Conservation (phyloP, 2,888 invertebrate genomes). For the Masnerella sp. region DNA sequence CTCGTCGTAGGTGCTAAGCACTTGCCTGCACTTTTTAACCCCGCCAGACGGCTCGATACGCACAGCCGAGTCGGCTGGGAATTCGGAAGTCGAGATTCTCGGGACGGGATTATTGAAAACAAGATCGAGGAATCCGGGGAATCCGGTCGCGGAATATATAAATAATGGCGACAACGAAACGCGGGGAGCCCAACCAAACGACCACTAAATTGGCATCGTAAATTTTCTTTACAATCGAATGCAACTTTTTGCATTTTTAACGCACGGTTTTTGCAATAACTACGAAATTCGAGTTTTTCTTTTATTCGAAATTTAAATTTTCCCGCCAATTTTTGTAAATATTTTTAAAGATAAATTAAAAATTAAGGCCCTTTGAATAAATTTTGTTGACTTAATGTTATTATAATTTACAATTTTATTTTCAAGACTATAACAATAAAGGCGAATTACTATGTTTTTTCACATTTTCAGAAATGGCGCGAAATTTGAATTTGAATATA, state of each 20-base stretch:
- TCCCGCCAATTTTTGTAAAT: no score
- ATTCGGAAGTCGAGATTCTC: slow-evolving; percentile 44
- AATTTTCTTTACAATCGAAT: slow-evolving; percentile 1
- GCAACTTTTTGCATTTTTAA: background rate
- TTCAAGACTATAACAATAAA: no score
- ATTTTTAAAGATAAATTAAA: no score
- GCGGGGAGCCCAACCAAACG: background rate
- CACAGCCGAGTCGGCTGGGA: slow-evolving; percentile 20
- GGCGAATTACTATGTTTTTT: no score
- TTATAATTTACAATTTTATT: no score
- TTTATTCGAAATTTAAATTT: no score
- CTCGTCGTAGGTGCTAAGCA: slow-evolving; percentile 44
- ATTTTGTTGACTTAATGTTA: no score
- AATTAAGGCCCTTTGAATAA: no score
- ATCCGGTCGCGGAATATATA: slow-evolving; percentile 36
- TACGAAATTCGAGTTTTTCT: no score
- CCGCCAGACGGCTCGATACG: slow-evolving; percentile 38
- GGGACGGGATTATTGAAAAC: slow-evolving; percentile 34
- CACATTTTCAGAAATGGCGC: no score
- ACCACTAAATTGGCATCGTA: slow-evolving; percentile 2
- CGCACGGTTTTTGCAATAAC: no score
- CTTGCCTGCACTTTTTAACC: slow-evolving; percentile 39
- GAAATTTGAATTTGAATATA: no score
- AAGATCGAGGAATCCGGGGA: slow-evolving; percentile 39
- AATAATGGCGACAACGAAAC: slow-evolving; percentile 16